Evolutionary conservation across 2,797 vertebrate species (phyloP).

Genomic region (Antennarius maculatus): DNA sequence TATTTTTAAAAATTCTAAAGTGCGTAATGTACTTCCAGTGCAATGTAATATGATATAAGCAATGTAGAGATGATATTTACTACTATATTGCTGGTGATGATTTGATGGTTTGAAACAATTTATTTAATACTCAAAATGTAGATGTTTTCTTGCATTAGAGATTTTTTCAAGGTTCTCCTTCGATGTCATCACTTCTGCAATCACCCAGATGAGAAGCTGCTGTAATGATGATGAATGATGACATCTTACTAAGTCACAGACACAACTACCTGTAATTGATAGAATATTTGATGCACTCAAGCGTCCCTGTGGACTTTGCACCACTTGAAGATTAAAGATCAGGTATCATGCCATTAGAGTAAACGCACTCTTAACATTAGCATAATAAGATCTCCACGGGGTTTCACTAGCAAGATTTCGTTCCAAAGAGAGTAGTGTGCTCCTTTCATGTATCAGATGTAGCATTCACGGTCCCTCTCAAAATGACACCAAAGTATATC

Average conservation of each 20-base stretch:
- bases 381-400: slow-evolving; percentile 6
- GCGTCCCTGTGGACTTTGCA: slow-evolving; percentile 27
- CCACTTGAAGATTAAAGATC: slow-evolving; percentile 33
- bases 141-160: slow-evolving; percentile 12
- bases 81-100: too few relatives aligned
- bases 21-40: neutral
- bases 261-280: slow-evolving; percentile 13
- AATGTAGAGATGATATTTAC: neutral
- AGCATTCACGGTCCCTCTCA: neutral
- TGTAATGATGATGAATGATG: slow-evolving; percentile 28
- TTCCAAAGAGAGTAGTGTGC: slow-evolving; percentile 13
- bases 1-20: slow-evolving; percentile 4
- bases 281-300: slow-evolving; percentile 24
- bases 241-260: slow-evolving; percentile 19
- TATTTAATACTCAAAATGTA: slow-evolving; percentile 21
- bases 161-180: slow-evolving; percentile 18
- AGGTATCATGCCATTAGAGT: slow-evolving; percentile 10
- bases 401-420: slow-evolving; percentile 32
- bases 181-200: neutral
- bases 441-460: slow-evolving; percentile 12
- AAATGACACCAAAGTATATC: too few relatives aligned
- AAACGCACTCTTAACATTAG: slow-evolving; percentile 22
- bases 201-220: slow-evolving; percentile 33
- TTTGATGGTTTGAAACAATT: slow-evolving; percentile 10
- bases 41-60: neutral